Percentiles rank a stretch among this genome's conserved stretches.
Evolutionary conservation across 2,888 invertebrate species (phyloP).

Genomic region (Eutolmus rufibarbis): DNA sequence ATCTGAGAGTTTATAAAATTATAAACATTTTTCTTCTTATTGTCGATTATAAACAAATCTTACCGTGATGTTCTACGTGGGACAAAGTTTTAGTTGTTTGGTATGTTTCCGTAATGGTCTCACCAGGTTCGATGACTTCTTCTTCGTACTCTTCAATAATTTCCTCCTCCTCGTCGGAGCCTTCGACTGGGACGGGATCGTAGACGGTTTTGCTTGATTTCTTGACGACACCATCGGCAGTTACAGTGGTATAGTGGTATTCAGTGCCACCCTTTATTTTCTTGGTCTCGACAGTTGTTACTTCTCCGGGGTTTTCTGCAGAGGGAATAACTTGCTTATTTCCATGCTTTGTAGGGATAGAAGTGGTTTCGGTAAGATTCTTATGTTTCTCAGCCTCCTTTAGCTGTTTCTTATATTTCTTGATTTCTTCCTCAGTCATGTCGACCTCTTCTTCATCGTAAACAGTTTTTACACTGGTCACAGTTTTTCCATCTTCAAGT

Average conservation of each 20-base stretch:
- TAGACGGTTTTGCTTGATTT: constrained; percentile 60
- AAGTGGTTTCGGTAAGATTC: constrained; percentile 59
- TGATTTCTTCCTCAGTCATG: constrained; percentile 60
- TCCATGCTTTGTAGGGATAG: constrained; percentile 59
- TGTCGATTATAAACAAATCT: neutral
- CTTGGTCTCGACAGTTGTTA: constrained; percentile 62
- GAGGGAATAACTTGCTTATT: constrained; percentile 58
- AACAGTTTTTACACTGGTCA: constrained; percentile 60
- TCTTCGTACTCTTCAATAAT: constrained; percentile 62
- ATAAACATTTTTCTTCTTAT: neutral
- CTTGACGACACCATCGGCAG: constrained; percentile 60
- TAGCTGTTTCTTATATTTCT: constrained; percentile 58
- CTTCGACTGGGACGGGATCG: constrained; percentile 57
- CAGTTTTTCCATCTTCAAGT: constrained; percentile 58
- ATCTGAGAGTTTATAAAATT: neutral
- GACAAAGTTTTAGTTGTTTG: constrained; percentile 55
- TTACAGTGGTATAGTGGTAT: constrained; percentile 61
- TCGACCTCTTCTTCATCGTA: constrained; percentile 61
- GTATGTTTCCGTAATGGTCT: constrained; percentile 59
- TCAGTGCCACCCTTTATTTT: constrained; percentile 62
- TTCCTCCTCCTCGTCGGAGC: constrained; percentile 59
- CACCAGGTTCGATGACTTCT: constrained; percentile 62
- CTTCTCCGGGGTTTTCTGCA: constrained; percentile 61
- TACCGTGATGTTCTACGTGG: neutral
- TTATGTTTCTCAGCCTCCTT: constrained; percentile 62